These are phyloP conservation scores for Cliona cf. orientalis DNA, from an alignment of 37 sponge, comb jelly and placozoan species.

Conservation along the genomic window DNA sequence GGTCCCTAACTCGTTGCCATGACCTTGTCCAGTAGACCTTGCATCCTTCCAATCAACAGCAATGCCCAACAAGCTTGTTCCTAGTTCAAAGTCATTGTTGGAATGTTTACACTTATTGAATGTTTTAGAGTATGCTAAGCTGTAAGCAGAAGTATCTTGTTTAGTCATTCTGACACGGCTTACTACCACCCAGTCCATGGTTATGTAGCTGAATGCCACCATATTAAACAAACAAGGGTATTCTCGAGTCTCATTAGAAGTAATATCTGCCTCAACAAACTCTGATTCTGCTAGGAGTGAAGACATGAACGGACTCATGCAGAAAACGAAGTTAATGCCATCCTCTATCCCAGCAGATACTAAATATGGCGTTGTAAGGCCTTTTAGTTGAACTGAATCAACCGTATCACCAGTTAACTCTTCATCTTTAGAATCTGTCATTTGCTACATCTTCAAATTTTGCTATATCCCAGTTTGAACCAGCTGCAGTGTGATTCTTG, in stretches of 20 bases:
- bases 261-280: conserved; percentile 36
- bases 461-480: not conserved
- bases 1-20: conserved; percentile 22
- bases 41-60: conserved; percentile 20
- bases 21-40: not conserved
- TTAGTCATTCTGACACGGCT: conserved; percentile 19
- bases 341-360: conserved; percentile 33
- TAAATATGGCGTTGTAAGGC: conserved; percentile 22
- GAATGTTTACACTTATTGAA: not conserved
- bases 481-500: not conserved
- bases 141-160: conserved; percentile 4
- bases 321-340: conserved; percentile 23
- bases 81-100: not conserved
- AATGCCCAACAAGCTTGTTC: conserved; percentile 21
- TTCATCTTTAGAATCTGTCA: conserved; percentile 24
- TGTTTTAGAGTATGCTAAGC: not conserved
- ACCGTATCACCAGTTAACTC: not conserved
- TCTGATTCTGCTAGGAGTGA: conserved; percentile 7
- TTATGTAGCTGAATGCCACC: conserved; percentile 10
- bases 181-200: conserved; percentile 23
- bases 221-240: conserved; percentile 32
- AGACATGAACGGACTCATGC: conserved; percentile 22
- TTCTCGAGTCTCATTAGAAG: conserved; percentile 29
- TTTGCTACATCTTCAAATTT: conserved; percentile 3
- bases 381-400: conserved; percentile 10